Evolutionary conservation across 2,888 invertebrate genomes (phyloP).

Genomic region (Eupithecia centaureata): DNA sequence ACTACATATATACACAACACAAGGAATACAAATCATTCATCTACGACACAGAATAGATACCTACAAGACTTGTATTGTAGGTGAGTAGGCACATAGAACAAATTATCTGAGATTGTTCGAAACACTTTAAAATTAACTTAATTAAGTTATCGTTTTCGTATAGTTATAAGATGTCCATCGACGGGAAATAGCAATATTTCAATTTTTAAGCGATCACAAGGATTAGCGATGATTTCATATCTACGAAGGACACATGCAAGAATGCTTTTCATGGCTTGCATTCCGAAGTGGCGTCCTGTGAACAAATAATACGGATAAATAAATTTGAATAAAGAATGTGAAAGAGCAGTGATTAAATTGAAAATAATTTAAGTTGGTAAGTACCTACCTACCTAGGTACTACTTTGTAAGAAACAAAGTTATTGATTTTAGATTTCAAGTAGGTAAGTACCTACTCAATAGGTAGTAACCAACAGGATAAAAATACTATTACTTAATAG

Average conservation of each 20-base stretch:
- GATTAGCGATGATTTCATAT: conserved; percentile 58
- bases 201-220: conserved; percentile 62
- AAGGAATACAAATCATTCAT: too few relatives aligned
- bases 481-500: too few relatives aligned
- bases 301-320: conserved; percentile 15
- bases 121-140: neutral
- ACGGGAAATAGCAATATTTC: conserved; percentile 71
- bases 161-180: conserved; percentile 60
- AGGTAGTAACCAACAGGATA: too few relatives aligned
- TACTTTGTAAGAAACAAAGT: too few relatives aligned
- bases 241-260: conserved; percentile 61
- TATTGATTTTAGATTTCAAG: too few relatives aligned
- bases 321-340: neutral
- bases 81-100: neutral
- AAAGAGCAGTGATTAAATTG: neutral
- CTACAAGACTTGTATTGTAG: too few relatives aligned
- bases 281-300: conserved; percentile 71
- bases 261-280: conserved; percentile 70
- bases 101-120: neutral
- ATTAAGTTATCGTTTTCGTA: conserved; percentile 53
- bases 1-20: too few relatives aligned
- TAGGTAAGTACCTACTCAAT: too few relatives aligned
- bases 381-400: neutral
- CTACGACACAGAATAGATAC: too few relatives aligned
- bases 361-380: conserved; percentile 3